Conservation (phyloP, 2,113 vertebrate genomes). For the Cyanoderma ruficeps region DNA sequence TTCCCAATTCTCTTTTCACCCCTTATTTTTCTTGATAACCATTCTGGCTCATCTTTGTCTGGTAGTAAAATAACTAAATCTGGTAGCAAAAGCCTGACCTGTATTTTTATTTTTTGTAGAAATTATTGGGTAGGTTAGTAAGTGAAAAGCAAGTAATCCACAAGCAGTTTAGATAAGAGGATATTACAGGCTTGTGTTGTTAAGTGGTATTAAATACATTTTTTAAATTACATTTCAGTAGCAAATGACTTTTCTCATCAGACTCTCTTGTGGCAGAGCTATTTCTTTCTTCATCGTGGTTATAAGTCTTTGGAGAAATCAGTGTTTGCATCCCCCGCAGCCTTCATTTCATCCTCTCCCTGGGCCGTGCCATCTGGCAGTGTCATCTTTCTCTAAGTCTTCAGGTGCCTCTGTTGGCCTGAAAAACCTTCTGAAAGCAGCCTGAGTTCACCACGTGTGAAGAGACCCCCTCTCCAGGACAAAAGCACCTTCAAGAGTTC, state of each 20-base stretch:
- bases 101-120: constrained; percentile 39
- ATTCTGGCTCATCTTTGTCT: constrained; percentile 57
- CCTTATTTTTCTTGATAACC: constrained; percentile 68
- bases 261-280: constrained; percentile 62
- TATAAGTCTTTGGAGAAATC: constrained; percentile 57
- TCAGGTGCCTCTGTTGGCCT: constrained; percentile 33
- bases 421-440: constrained; percentile 19
- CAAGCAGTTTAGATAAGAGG: constrained; percentile 64
- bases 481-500: not conserved
- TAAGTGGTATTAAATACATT: constrained; percentile 55
- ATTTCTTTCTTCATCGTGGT: constrained; percentile 40
- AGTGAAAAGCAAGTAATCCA: constrained; percentile 48
- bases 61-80: constrained; percentile 59
- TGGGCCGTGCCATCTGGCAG: constrained; percentile 4
- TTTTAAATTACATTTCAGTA: constrained; percentile 46
- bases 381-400: constrained; percentile 7
- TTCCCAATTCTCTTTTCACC: constrained; percentile 71
- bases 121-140: constrained; percentile 43
- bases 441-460: not conserved
- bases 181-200: constrained; percentile 42
- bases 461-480: not conserved
- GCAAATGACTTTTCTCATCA: constrained; percentile 56
- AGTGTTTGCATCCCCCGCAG: constrained; percentile 14
- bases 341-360: constrained; percentile 39
- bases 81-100: constrained; percentile 59